Percentiles rank a stretch among this genome's conserved stretches.
Evolutionary conservation across 2,797 vertebrate species (phyloP).

Genomic region (Hyperoplus lanceolatus): DNA sequence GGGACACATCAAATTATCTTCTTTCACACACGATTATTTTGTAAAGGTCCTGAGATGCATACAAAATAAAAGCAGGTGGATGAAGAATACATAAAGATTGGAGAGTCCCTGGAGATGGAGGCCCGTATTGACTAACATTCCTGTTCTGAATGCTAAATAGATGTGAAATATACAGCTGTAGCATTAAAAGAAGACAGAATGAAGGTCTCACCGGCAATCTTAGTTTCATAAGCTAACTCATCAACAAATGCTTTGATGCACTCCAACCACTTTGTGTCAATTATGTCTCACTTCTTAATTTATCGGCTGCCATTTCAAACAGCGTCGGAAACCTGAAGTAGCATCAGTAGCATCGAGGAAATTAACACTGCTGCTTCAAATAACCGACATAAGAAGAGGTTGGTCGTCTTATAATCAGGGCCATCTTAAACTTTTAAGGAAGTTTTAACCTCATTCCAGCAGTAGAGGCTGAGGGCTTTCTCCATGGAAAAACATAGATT

Average conservation of each 20-base stretch:
- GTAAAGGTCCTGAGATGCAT: conserved; percentile 20
- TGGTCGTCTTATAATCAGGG: neutral
- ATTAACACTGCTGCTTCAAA: neutral
- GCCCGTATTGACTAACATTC: neutral
- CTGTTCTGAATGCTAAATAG: conserved; percentile 62
- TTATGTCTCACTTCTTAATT: neutral
- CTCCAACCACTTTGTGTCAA: neutral
- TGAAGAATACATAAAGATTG: conserved; percentile 15
- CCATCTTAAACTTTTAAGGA: neutral
- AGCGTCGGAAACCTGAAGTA: neutral
- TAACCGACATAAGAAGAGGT: neutral
- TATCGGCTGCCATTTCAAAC: neutral
- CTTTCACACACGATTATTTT: conserved; percentile 36
- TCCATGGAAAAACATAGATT: conserved; percentile 8
- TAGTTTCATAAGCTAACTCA: conserved; percentile 22
- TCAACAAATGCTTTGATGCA: neutral
- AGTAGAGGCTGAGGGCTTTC: neutral
- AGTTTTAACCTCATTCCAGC: conserved; percentile 9
- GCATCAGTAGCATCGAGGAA: too few relatives aligned
- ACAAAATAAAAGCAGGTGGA: conserved; percentile 21
- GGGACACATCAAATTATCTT: conserved; percentile 27
- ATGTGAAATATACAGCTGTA: neutral
- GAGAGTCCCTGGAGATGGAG: neutral
- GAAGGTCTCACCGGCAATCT: neutral
- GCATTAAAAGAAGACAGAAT: neutral